phyloP scores from a whole-genome alignment of 1,140 invertebrate species.

The Drosophila setifemur region DNA sequence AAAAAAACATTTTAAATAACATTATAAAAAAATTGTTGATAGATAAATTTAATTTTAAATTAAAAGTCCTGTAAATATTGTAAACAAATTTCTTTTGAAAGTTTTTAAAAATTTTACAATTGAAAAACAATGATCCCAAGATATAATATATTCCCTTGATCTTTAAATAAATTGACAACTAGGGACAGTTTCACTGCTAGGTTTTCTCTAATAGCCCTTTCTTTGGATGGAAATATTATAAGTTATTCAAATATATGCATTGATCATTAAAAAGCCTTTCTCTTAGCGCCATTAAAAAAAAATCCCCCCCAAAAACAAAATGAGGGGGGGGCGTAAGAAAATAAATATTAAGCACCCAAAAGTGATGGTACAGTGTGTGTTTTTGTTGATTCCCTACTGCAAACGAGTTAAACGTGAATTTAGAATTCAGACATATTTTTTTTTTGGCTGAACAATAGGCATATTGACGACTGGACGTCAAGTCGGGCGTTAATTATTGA shows the following conservation, averaged over 20 bases:
- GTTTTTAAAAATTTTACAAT: too few relatives aligned
- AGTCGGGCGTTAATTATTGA: slow-evolving; percentile 73
- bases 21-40: too few relatives aligned
- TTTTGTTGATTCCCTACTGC: slow-evolving; percentile 1
- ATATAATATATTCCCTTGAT: too few relatives aligned
- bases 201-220: slow-evolving; percentile 26
- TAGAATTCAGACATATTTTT: background rate
- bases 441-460: slow-evolving; percentile 42
- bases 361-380: slow-evolving; percentile 17
- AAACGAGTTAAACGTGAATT: slow-evolving; percentile 63
- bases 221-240: background rate
- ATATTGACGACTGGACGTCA: slow-evolving; percentile 23
- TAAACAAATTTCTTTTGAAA: too few relatives aligned
- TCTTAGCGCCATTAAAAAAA: background rate
- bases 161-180: too few relatives aligned
- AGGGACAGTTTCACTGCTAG: background rate
- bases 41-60: too few relatives aligned
- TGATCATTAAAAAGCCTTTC: background rate
- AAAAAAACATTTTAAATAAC: too few relatives aligned
- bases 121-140: too few relatives aligned
- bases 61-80: too few relatives aligned
- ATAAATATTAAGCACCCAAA: slow-evolving; percentile 6
- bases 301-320: slow-evolving; percentile 5
- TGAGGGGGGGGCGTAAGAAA: background rate
- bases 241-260: slow-evolving; percentile 22